Evolutionary conservation across 2,888 invertebrate species (phyloP).

Genomic region (Julus scanicus): DNA sequence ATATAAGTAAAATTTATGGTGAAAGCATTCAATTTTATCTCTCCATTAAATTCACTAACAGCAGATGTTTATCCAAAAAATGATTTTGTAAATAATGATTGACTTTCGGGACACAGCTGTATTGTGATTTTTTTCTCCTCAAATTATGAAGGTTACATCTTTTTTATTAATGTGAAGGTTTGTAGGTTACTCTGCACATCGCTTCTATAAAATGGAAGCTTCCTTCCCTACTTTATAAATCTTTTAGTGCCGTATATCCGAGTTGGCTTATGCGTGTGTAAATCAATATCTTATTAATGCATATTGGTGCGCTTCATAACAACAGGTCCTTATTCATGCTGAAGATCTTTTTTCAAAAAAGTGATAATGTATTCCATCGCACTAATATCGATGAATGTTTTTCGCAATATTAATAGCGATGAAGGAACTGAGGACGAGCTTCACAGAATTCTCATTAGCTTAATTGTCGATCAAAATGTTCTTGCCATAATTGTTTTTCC

Average conservation of each 20-base stretch:
- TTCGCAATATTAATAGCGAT: background rate
- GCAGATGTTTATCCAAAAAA: too few relatives aligned
- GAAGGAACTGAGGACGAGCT: background rate
- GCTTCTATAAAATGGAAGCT: background rate
- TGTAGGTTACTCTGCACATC: background rate
- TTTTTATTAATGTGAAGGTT: background rate
- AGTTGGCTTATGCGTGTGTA: background rate
- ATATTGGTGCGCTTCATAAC: background rate
- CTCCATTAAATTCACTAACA: too few relatives aligned
- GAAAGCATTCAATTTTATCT: too few relatives aligned
- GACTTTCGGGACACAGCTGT: background rate
- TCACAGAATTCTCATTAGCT: background rate
- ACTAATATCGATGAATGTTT: background rate
- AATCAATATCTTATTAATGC: slow-evolving; percentile 13
- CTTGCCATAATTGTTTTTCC: background rate
- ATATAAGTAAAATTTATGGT: too few relatives aligned
- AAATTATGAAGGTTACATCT: background rate
- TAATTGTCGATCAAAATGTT: background rate
- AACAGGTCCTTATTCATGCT: slow-evolving; percentile 22
- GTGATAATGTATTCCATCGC: background rate
- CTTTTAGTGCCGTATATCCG: background rate
- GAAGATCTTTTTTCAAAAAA: background rate
- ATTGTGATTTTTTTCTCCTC: background rate
- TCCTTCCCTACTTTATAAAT: background rate
- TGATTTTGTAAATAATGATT: too few relatives aligned